These are phyloP conservation scores for Ephestia elutella DNA, from an alignment of 1,140 invertebrate species.

Conservation along the genomic window DNA sequence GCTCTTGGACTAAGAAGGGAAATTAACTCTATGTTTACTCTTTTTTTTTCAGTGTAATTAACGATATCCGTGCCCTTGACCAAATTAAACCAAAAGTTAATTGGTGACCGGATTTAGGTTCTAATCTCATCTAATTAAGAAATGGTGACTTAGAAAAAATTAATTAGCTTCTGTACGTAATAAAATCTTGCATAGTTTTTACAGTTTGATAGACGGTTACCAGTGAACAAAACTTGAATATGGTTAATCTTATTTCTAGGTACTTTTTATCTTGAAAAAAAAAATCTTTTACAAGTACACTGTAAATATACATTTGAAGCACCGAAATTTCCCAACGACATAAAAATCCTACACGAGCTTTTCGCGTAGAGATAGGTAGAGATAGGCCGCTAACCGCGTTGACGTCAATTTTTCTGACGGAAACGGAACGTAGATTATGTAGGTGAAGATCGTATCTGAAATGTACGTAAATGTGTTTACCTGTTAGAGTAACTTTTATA, in stretches of 20 bases:
- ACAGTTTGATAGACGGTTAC: no score
- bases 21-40: not conserved
- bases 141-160: no score
- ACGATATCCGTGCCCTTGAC: not conserved
- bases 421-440: conserved; percentile 5
- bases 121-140: no score
- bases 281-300: no score
- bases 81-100: not conserved
- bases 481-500: not conserved
- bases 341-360: not conserved
- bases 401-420: not conserved
- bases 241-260: no score
- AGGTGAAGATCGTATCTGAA: not conserved
- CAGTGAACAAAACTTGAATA: no score
- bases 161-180: no score
- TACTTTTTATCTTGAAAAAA: no score
- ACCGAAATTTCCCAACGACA: no score
- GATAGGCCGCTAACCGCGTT: not conserved
- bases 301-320: no score
- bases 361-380: not conserved
- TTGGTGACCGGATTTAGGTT: no score
- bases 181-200: no score
- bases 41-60: not conserved
- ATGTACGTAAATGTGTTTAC: not conserved
- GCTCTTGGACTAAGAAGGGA: not conserved